phyloP scores from a whole-genome alignment of 2,113 vertebrate genomes.

The Peromyscus californicus region DNA sequence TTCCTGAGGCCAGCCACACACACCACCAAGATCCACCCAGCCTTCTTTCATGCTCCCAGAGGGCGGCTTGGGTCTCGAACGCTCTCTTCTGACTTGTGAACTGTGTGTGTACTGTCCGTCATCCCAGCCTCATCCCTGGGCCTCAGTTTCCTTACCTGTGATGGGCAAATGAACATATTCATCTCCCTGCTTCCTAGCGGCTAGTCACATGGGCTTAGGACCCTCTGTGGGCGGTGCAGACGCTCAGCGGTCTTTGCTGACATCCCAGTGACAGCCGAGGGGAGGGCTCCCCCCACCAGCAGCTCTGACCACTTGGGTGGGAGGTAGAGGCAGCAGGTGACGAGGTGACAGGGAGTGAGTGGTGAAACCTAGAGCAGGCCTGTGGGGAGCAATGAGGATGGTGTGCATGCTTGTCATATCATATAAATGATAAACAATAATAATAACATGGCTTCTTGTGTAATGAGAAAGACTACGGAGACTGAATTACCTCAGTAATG shows the following conservation, averaged over 20 bases:
- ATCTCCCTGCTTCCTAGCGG: background rate
- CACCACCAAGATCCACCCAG: background rate
- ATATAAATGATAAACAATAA: conserved; percentile 76
- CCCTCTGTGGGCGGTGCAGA: fast-evolving
- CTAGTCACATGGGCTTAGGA: fast-evolving
- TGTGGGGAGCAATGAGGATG: background rate
- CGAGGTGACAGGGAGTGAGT: background rate
- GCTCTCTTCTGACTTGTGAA: background rate
- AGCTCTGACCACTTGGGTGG: too few species aligned
- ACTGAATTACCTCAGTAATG: conserved; percentile 69
- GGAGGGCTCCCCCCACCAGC: too few species aligned
- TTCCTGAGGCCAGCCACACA: background rate
- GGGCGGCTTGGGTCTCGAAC: fast-evolving
- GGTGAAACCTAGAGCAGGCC: background rate
- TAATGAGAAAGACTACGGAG: conserved; percentile 71
- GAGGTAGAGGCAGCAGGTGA: background rate
- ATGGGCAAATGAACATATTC: fast-evolving
- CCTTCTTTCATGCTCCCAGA: background rate
- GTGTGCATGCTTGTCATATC: background rate
- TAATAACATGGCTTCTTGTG: conserved; percentile 48
- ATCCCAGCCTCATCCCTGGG: fast-evolving
- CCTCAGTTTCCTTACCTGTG: background rate
- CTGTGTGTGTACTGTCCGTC: fast-evolving
- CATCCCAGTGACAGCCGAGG: background rate
- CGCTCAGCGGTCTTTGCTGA: fast-evolving